Conservation (phyloP, 2,888 invertebrate genomes). For the Ecliptopera silaceata region DNA sequence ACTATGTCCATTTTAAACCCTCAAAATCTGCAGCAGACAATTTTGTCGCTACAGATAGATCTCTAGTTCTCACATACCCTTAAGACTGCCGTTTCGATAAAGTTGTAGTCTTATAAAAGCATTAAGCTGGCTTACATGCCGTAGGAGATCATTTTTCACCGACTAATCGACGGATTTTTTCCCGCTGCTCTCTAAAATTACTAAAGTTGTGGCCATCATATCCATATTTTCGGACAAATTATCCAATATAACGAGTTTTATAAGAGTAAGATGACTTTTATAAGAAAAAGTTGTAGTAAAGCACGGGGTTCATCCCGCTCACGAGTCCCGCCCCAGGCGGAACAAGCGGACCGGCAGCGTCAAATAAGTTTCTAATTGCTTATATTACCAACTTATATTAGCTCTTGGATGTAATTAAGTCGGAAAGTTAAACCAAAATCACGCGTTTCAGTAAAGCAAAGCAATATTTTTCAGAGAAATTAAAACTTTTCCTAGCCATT, state of each 20-base stretch:
- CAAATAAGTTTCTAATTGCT: constrained; percentile 83
- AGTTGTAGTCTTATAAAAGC: constrained; percentile 30
- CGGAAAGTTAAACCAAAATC: constrained; percentile 72
- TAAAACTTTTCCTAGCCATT: constrained; percentile 37
- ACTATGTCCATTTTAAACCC: no score
- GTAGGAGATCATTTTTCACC: constrained; percentile 65
- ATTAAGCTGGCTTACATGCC: constrained; percentile 49
- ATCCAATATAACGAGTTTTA: constrained; percentile 80
- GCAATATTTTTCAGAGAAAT: constrained; percentile 26
- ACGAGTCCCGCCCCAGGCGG: constrained; percentile 77
- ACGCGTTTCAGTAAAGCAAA: constrained; percentile 55
- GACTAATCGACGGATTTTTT: constrained; percentile 70
- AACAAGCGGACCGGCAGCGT: constrained; percentile 78
- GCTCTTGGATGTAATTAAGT: constrained; percentile 79
- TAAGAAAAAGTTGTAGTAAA: constrained; percentile 80
- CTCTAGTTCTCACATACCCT: constrained; percentile 10
- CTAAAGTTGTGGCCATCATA: constrained; percentile 76
- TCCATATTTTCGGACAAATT: constrained; percentile 78
- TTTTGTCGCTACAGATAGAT: not conserved
- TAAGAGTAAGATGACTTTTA: constrained; percentile 81
- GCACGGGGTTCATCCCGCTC: constrained; percentile 82
- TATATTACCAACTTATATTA: constrained; percentile 82
- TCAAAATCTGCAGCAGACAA: no score
- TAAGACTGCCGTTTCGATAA: constrained; percentile 30
- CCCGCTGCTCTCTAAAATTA: constrained; percentile 63